Evolutionary conservation across 2,113 vertebrate species (phyloP).

Genomic region (Accipiter virgatus): DNA sequence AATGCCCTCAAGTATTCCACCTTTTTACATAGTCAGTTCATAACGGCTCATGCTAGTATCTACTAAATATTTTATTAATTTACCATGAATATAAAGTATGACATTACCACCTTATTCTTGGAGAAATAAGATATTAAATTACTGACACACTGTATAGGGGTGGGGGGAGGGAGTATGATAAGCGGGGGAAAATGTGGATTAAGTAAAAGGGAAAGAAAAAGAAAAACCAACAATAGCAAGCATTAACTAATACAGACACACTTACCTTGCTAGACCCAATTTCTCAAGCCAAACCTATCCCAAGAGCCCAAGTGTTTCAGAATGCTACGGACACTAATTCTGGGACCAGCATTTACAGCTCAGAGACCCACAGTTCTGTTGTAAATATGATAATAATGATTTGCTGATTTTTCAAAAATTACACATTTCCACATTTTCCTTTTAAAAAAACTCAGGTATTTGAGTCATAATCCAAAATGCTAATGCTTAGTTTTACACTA

Average conservation of each 20-base stretch:
- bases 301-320: neutral
- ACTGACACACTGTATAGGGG: neutral
- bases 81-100: conserved; percentile 62
- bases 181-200: neutral
- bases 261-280: neutral
- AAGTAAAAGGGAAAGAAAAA: neutral
- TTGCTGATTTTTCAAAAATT: neutral
- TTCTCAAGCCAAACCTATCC: neutral
- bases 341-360: neutral
- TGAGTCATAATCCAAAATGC: neutral
- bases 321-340: neutral
- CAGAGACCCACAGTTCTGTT: neutral
- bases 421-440: neutral
- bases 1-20: conserved; percentile 60
- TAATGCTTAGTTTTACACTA: neutral
- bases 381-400: neutral
- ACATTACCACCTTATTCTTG: conserved; percentile 36
- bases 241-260: neutral
- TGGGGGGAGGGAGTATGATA: neutral
- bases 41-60: conserved; percentile 53
- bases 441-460: neutral
- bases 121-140: conserved; percentile 32
- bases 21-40: conserved; percentile 29
- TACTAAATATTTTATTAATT: conserved; percentile 73
- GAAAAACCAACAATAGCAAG: neutral